Base-by-base conservation (phyloP, 2,888 invertebrate species). In the Tanypteryx hageni region DNA sequence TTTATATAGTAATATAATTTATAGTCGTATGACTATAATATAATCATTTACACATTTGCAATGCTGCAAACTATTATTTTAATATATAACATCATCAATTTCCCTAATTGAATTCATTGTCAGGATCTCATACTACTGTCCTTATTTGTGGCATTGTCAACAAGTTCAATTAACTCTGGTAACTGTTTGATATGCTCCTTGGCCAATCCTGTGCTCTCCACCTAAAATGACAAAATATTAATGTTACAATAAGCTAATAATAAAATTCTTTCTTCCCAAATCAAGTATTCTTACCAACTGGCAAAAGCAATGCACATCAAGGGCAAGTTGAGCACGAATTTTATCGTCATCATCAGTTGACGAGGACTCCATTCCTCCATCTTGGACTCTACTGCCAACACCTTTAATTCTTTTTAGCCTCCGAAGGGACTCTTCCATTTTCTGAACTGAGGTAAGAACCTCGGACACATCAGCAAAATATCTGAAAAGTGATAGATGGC, bases 381-480 rank as follows among this genome's bases (percentile, higher is more conserved):
- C 94, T 92, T 94, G 92, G 56, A 92, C 83, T n/a, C 93, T 95
- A 16, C 94, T 94, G 14, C 95, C 95, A 94, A 96, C 96, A 93
- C 97, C 97, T 93, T 98, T 96, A 31, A 97, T 97, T 95, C 97
- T 97, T 95, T 99, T 99, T 94, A 99, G 96, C 94, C 99, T 96
- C 94, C 98, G 97, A 93, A 99, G 95, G 92, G 99, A 99, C 94
- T 99, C 99, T 95, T 99, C 99, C 94, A 99, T 99, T 95, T 98
- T 98, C 95, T 98, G 98, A 14, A 99, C 99, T 0, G 99, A 99
- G 85, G 97, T 98, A 93, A 99, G 95, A 2, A 99, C 98, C 95
- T 99, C 98, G 94, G 97, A 96, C 22, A 99, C 98, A 93, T 97
- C 96, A 94, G 96, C 96, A 94, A 96, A 96, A 95, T 98, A 98